These are phyloP conservation scores for Clavelina lepadiformis DNA, from an alignment of 23 tunicate species.

Conservation along the genomic window DNA sequence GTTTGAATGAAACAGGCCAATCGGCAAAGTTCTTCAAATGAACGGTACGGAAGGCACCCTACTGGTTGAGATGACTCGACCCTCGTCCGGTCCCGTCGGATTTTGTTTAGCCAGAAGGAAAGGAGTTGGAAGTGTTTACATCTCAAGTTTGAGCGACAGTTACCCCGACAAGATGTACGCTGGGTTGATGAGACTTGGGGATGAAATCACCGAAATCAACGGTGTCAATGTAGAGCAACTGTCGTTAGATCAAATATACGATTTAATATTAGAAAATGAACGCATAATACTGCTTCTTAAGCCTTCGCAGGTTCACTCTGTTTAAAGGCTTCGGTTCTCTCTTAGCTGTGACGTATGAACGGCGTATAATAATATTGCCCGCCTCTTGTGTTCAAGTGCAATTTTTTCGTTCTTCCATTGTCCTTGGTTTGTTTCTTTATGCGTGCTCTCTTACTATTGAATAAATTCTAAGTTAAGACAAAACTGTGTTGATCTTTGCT, in stretches of 20 bases:
- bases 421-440: too few relatives aligned
- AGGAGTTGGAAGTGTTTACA: constrained; percentile 63
- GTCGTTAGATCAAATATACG: constrained; percentile 61
- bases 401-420: too few relatives aligned
- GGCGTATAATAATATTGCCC: too few relatives aligned
- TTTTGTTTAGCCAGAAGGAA: constrained; percentile 71
- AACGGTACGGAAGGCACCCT: constrained; percentile 63
- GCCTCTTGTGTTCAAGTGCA: too few relatives aligned
- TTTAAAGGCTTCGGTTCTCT: constrained; percentile 37
- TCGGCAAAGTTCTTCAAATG: constrained; percentile 83
- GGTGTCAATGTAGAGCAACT: constrained; percentile 26
- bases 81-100: constrained; percentile 81
- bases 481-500: too few relatives aligned
- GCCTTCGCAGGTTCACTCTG: constrained; percentile 79
- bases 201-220: constrained; percentile 83
- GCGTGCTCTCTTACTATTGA: too few relatives aligned
- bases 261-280: constrained; percentile 80
- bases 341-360: too few relatives aligned
- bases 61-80: constrained; percentile 79
- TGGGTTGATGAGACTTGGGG: constrained; percentile 86
- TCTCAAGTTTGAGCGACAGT: constrained; percentile 87
- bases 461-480: too few relatives aligned
- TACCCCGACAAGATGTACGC: constrained; percentile 91
- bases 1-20: too few relatives aligned
- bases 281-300: constrained; percentile 35